Percentiles rank a stretch among this genome's conserved stretches.
These are phyloP conservation scores for Aurelia sp. DNA, from an alignment of 30 jellyfish, hydroid and myxozoan species.

Conservation along the genomic window DNA sequence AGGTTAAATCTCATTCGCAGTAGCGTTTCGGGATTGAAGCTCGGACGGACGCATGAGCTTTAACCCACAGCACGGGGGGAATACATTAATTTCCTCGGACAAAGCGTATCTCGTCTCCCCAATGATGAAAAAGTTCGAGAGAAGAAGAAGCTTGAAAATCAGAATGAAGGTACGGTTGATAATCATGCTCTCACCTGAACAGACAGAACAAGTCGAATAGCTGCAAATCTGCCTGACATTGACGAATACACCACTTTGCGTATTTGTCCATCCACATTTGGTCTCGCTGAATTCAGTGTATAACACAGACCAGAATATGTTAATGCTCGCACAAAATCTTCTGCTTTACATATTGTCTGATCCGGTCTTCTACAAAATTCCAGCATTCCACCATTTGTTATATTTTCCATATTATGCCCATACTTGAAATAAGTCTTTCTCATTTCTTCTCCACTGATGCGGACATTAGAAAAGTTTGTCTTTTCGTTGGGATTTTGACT, in stretches of 20 bases:
- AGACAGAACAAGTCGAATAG: conserved; percentile 12
- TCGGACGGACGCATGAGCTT: too few relatives aligned
- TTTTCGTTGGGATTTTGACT: neutral
- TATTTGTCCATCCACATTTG: neutral
- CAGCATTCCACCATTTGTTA: conserved; percentile 59
- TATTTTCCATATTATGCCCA: conserved; percentile 52
- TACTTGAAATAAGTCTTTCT: conserved; percentile 21
- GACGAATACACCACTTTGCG: neutral
- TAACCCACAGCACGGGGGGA: too few relatives aligned
- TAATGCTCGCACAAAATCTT: conserved; percentile 23
- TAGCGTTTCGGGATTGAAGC: too few relatives aligned
- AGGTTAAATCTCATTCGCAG: too few relatives aligned
- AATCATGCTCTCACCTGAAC: conserved; percentile 9
- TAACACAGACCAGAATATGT: conserved; percentile 61
- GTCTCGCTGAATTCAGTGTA: conserved; percentile 41
- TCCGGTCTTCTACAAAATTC: conserved; percentile 15
- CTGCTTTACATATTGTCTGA: conserved; percentile 14
- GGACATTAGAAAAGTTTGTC: neutral
- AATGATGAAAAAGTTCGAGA: too few relatives aligned
- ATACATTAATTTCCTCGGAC: too few relatives aligned
- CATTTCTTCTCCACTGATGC: conserved; percentile 26
- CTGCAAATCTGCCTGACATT: conserved; percentile 29
- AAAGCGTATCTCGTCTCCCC: too few relatives aligned
- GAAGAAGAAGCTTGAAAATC: neutral
- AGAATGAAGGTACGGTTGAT: neutral